Evolutionary conservation across 2,797 vertebrate species (phyloP), one percentile per base, ranked within the genome.

Genomic region (Sebastes jordani): DNA sequence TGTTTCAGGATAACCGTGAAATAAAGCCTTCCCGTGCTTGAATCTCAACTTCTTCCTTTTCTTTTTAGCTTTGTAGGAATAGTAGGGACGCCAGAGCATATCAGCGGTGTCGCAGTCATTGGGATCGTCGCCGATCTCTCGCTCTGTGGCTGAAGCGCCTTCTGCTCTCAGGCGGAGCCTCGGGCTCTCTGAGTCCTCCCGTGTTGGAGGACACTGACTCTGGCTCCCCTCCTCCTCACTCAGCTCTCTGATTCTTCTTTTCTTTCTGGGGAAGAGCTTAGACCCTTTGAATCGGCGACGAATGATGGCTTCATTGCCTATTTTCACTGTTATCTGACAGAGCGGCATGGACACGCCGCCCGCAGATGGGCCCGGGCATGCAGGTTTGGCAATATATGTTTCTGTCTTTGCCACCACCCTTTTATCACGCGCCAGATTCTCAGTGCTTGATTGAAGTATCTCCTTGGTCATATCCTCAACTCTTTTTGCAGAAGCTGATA

Each of bases 291-390:
- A 98, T 62, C 96, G 96, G 76, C 98, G 97, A 74, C 98, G 97
- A 71, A 99, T 97, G 70, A 99, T 97, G 80, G 98, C 98, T 88
- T 99, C 98, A 0, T 99, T 98, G 76, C 98, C 99, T 8, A 99
- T 99, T 95, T 98, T 99, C 61, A 99, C 99, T 22, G 98, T 99
- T 90, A 99, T 99, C 89, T 99, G 98, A 93, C 99, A 99, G 49
- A 99, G 97, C 3, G 99, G 99, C 0, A 97, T 97, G 1, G 98
- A 93, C 0, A 94, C 96, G 84, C 96, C 97, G 65, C 97, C 96
- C 13, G 96, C 88, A 63, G 98, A 99, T 36, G 98, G 97, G 69
- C 99, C 98, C 0, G 97, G 97, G 71, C 98, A 97, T 58, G 97
- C 99, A 11, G 99, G 98, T 90, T 99, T 99, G 69, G 99, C 99